Evolutionary conservation across 2,797 vertebrate genomes (phyloP), one percentile per base, ranked within the genome.

Genomic region (Ammospiza maritima): DNA sequence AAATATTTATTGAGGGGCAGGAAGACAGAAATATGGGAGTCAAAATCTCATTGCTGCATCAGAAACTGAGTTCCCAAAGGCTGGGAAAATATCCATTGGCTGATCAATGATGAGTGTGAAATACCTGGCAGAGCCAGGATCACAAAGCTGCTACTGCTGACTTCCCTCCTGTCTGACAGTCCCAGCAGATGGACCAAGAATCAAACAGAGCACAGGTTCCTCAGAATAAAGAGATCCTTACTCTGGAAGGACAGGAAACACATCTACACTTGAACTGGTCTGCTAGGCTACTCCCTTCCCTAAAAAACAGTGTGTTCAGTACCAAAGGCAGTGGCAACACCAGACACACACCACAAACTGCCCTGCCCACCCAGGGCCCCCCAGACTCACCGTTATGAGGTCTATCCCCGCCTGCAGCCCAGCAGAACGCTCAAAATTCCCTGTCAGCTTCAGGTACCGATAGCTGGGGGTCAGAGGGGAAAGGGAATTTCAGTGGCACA

Each of bases 401-500:
- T 99, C 80, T 76, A 99, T 95, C 54, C 99, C 99, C 3, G 99
- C 99, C 96, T 99, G 99, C 44, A 99, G 98, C 58, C 99, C 99
- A 18, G 98, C 98, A 8, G 99, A 99, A 48, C 99, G 98, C 96
- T 99, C 98, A 15, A 99, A 99, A 96, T 99, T 99, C 54, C 99
- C 99, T 5, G 80, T 97, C 42, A 99, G 97, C 93, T 97, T 99
- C 96, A 98, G 73, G 61, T 99, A 99, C 88, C 96, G 98, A 95
- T 98, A 98, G 93, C 99, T 99, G 97, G 11, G 54, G 88, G 88
- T 50, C 79, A 96, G 88, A 90, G 0, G 5, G 71, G 32, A 81
- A 72, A 64, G 29, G 34, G 7, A 64, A 48, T 14, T 17, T 96
- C 60, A 88, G 48, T 0, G 2, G 32, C 51, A 51, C 34, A 57